These are phyloP conservation scores for Coenonympha arcania DNA, from an alignment of 2,888 invertebrate species.

Conservation along the genomic window DNA sequence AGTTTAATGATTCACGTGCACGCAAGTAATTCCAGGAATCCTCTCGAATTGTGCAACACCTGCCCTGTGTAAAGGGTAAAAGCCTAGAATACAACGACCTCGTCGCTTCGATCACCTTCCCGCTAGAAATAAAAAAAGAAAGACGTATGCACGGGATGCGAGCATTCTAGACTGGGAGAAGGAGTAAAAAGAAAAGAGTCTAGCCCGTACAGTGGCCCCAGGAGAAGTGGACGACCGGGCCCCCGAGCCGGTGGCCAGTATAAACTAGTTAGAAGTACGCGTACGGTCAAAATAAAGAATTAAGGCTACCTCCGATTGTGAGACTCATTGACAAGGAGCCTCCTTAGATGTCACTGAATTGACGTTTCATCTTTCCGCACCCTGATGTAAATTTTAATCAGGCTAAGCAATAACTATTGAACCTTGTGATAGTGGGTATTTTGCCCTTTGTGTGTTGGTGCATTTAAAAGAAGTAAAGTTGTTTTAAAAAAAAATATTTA, in stretches of 20 bases:
- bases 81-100: conserved; percentile 65
- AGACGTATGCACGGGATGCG: conserved; percentile 53
- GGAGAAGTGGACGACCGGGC: conserved; percentile 35
- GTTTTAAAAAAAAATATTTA: no score
- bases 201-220: conserved; percentile 58
- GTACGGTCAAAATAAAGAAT: conserved; percentile 46
- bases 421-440: neutral
- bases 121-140: conserved; percentile 60
- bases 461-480: no score
- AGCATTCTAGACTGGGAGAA: conserved; percentile 56
- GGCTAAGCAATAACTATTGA: no score
- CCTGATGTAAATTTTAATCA: neutral
- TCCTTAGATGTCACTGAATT: conserved; percentile 45
- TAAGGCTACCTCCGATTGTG: conserved; percentile 39
- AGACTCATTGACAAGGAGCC: conserved; percentile 49
- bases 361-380: conserved; percentile 7
- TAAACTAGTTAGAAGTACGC: conserved; percentile 34
- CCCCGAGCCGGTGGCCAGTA: conserved; percentile 35
- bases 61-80: conserved; percentile 56
- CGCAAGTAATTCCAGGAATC: conserved; percentile 50
- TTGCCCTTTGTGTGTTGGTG: no score
- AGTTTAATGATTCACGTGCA: conserved; percentile 40
- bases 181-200: conserved; percentile 50
- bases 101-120: conserved; percentile 58
- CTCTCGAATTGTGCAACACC: conserved; percentile 69